These are phyloP conservation scores for Helostoma temminkii DNA, from an alignment of 2,797 vertebrate species.

Conservation along the genomic window DNA sequence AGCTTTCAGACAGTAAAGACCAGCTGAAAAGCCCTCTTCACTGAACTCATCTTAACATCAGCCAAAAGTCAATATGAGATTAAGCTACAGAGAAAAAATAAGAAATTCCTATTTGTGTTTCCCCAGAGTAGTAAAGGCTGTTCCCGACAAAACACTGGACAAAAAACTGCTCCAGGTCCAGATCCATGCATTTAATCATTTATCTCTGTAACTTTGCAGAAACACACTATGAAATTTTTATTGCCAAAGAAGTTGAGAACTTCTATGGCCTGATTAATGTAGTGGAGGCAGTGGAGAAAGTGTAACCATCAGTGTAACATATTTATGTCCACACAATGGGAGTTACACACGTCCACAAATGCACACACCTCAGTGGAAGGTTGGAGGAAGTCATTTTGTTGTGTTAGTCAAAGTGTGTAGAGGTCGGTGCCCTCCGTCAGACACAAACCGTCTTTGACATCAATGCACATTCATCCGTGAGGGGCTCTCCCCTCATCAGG, in stretches of 20 bases:
- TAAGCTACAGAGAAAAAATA: too few relatives aligned
- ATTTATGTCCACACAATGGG: not conserved
- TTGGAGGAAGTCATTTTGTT: conserved; percentile 2
- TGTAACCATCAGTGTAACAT: not conserved
- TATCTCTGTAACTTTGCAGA: too few relatives aligned
- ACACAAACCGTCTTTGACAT: conserved; percentile 5
- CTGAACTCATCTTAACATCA: too few relatives aligned
- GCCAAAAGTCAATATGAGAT: too few relatives aligned
- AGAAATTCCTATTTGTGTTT: too few relatives aligned
- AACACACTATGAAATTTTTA: too few relatives aligned
- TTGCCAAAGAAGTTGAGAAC: too few relatives aligned
- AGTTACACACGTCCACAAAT: not conserved
- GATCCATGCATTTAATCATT: too few relatives aligned
- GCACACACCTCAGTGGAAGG: not conserved
- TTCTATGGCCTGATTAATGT: too few relatives aligned
- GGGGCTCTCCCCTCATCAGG: conserved; percentile 15
- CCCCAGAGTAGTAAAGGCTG: not conserved
- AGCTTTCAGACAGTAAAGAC: too few relatives aligned
- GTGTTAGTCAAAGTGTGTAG: not conserved
- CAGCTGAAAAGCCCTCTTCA: too few relatives aligned
- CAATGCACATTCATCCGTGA: not conserved
- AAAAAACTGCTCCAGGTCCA: too few relatives aligned
- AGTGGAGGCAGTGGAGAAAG: not conserved
- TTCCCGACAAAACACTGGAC: not conserved
- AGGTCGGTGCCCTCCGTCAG: not conserved